Conservation (phyloP, 2,888 invertebrate genomes). For the Apotomis capreana region DNA sequence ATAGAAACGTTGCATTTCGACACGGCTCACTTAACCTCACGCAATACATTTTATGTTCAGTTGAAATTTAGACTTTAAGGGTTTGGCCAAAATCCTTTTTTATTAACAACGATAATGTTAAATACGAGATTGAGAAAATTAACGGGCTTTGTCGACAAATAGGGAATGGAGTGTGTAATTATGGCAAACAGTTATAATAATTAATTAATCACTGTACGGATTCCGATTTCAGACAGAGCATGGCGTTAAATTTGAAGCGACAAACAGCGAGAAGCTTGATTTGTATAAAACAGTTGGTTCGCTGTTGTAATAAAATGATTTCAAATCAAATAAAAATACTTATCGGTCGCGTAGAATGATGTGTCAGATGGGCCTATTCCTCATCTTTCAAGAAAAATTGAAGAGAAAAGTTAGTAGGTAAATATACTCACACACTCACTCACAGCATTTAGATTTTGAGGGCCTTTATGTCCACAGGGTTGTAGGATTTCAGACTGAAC, state of each 20-base stretch:
- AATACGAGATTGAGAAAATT: neutral
- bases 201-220: slow-evolving; percentile 17
- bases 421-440: no score
- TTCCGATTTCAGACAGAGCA: neutral
- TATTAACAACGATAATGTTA: neutral
- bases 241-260: neutral
- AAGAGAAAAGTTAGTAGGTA: no score
- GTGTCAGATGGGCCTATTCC: no score
- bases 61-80: neutral
- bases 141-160: neutral
- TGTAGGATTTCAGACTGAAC: no score
- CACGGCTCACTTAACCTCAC: neutral
- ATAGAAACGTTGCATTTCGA: slow-evolving; percentile 29
- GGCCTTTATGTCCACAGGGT: no score
- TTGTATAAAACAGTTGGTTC: neutral
- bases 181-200: slow-evolving; percentile 26
- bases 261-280: neutral
- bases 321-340: no score
- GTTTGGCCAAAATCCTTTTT: neutral
- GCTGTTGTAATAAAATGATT: neutral
- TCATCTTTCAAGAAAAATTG: no score
- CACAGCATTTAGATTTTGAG: no score
- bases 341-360: no score
- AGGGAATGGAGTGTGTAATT: slow-evolving; percentile 10
- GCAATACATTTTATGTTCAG: neutral